A percentile compares a stretch with the other conserved stretches of the same genome.
Evolutionary conservation across 2,113 vertebrate species (phyloP).

Genomic region (Spermophilus dauricus): DNA sequence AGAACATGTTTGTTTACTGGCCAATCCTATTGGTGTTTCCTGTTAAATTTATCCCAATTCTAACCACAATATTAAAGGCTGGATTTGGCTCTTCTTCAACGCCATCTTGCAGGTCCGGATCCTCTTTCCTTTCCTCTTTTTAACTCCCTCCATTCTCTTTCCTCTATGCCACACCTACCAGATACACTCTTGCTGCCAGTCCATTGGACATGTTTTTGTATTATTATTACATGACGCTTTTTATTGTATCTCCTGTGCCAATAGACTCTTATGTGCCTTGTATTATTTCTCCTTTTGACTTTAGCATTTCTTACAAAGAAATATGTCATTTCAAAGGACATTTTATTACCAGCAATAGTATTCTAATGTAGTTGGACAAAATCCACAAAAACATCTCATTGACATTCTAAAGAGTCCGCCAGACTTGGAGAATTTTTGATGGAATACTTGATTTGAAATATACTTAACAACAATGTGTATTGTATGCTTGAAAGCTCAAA

Average conservation of each 20-base stretch:
- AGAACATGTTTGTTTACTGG: constrained; percentile 35
- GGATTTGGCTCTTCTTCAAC: neutral
- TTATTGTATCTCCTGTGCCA: neutral
- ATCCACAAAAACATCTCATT: neutral
- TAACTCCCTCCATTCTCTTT: neutral
- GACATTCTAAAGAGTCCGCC: neutral
- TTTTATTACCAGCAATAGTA: neutral
- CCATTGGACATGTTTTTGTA: neutral
- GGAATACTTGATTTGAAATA: neutral
- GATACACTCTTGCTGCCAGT: neutral
- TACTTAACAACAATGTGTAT: neutral
- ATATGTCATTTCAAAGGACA: neutral
- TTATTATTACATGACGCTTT: neutral
- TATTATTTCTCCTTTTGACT: neutral
- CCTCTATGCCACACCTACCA: neutral
- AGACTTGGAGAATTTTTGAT: neutral
- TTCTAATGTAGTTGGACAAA: neutral
- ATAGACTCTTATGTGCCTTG: neutral
- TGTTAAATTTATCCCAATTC: neutral
- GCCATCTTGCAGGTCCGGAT: rapidly evolving
- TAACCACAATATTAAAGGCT: neutral
- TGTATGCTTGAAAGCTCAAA: neutral
- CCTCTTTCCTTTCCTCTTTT: neutral
- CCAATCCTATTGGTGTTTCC: constrained; percentile 51
- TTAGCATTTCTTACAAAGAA: constrained; percentile 32